Evolutionary conservation across 2,888 invertebrate genomes (phyloP), one percentile per base, ranked within the genome.

Genomic region (Colostygia pectinataria): DNA sequence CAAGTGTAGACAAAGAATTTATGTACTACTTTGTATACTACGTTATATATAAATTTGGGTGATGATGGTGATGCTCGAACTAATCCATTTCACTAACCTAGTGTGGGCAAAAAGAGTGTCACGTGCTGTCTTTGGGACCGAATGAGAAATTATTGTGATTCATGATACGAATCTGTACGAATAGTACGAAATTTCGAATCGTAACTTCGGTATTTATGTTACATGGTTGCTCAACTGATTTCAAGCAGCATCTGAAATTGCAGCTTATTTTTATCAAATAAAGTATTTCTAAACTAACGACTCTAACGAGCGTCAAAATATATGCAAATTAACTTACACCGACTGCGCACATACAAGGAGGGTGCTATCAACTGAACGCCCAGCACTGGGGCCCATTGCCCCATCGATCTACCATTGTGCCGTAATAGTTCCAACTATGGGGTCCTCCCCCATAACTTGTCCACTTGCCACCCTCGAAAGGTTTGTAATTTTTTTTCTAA

Each of bases 261-360:
- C 36, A 18, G 29, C 10, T 36, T 37, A 32, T 38, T 15, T 18
- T 36, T 18, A 25, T n/a, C 9, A 41, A 48, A 49, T 48, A 27
- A 48, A 53, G 49, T 45, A 53, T 52, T 46, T 32, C 33, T 32
- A 36, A 45, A 38, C 55, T 58, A 59, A 59, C 59, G 49, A 61
- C 57, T 52, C 55, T 58, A 59, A 59, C 59, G 49, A 61, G 59
- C 54, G 53, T 57, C 68, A 74, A 78, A 80, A 83, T 6, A 83
- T 6, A 85, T 84, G 85, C 81, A 86, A 87, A 86, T 86, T 74
- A 80, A 80, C 80, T 78, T 74, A 74, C 71, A 70, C 57, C 58
- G 63, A 63, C 65, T 59, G 53, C 55, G 37, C 38, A 52, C 55
- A 63, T 40, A 46, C 49, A 44, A 70, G 65, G 64, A 68, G 68